phyloP scores from a whole-genome alignment of 1,140 invertebrate species.

The Vanessa atalanta region DNA sequence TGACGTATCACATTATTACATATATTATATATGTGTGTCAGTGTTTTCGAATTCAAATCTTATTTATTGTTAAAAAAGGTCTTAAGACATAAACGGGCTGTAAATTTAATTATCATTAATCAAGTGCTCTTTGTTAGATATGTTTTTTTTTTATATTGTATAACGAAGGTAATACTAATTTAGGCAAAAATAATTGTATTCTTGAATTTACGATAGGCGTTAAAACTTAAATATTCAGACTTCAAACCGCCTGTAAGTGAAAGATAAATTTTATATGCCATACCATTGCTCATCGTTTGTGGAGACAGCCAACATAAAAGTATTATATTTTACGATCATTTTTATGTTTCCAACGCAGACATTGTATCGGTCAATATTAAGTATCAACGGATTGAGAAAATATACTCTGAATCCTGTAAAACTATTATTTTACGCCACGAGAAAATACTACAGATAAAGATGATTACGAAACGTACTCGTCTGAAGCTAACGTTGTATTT shows the following conservation, averaged over 20 bases:
- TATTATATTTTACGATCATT: slow-evolving; percentile 14
- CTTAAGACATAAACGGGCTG: too few relatives aligned
- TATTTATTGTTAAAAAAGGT: too few relatives aligned
- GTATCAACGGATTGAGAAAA: not conserved
- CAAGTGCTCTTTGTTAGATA: too few relatives aligned
- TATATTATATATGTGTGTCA: too few relatives aligned
- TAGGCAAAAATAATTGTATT: not conserved
- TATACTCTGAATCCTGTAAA: not conserved
- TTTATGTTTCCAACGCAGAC: slow-evolving; percentile 19
- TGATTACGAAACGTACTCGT: slow-evolving; percentile 1
- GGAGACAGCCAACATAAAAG: not conserved
- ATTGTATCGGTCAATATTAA: slow-evolving; percentile 24
- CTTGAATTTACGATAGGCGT: too few relatives aligned
- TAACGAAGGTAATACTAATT: too few relatives aligned
- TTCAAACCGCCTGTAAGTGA: not conserved
- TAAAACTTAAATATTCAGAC: not conserved
- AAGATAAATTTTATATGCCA: slow-evolving; percentile 7
- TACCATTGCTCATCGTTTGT: slow-evolving; percentile 1
- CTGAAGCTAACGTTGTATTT: slow-evolving; percentile 4
- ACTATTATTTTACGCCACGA: slow-evolving; percentile 3
- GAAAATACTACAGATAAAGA: slow-evolving; percentile 4
- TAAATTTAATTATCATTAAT: too few relatives aligned
- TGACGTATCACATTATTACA: too few relatives aligned
- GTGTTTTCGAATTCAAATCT: too few relatives aligned
- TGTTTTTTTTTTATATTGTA: too few relatives aligned